Percentiles rank a stretch among this genome's conserved stretches.
phyloP scores from a whole-genome alignment of 2,888 invertebrate genomes.

The Acanthococcus lagerstroemiae region DNA sequence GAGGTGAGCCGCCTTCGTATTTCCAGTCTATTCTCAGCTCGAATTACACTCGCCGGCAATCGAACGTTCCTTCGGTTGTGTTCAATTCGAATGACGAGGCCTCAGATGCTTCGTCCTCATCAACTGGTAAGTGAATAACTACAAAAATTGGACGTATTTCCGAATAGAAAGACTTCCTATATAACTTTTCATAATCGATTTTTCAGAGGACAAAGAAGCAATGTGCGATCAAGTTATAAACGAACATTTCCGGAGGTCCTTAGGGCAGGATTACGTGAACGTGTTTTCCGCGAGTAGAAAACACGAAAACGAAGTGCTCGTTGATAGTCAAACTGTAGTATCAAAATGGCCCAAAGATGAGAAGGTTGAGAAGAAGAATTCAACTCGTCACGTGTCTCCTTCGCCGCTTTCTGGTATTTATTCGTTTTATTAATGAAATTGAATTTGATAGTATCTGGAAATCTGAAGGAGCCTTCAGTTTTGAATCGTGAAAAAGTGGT shows the following conservation, averaged over 20 bases:
- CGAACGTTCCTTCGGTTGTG: background rate
- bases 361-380: conserved; percentile 1
- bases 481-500: too few species aligned
- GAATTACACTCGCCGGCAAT: conserved; percentile 16
- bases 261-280: conserved; percentile 70
- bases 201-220: conserved; percentile 20
- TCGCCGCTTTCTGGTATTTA: conserved; percentile 18
- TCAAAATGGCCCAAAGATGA: background rate
- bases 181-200: too few species aligned
- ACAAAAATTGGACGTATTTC: too few species aligned
- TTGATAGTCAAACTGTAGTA: background rate
- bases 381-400: conserved; percentile 24
- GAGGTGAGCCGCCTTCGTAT: conserved; percentile 27
- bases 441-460: too few species aligned
- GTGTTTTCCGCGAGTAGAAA: conserved; percentile 40
- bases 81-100: background rate
- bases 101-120: too few species aligned
- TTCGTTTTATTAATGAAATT: too few species aligned
- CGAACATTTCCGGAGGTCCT: conserved; percentile 86
- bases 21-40: conserved; percentile 23
- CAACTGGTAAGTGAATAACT: too few species aligned
- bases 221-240: conserved; percentile 85
- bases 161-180: too few species aligned
- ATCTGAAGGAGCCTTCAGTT: too few species aligned
- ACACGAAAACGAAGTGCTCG: conserved; percentile 3